These are phyloP conservation scores for Keiferia lycopersicella DNA, from an alignment of 2,888 invertebrate genomes.

Conservation along the genomic window DNA sequence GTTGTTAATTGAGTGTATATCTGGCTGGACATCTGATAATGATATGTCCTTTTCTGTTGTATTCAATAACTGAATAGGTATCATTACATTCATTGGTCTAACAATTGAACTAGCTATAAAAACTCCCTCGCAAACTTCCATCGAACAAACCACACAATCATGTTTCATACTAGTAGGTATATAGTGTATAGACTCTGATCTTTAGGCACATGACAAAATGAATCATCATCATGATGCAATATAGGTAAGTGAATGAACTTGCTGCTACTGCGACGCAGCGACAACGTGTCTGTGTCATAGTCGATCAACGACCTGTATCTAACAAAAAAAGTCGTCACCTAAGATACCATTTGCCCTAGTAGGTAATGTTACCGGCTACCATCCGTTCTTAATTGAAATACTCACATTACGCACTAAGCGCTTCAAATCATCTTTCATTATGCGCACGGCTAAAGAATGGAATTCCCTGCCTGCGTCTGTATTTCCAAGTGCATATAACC, in stretches of 20 bases:
- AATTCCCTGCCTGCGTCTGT: too few species aligned
- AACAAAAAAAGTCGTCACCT: conserved; percentile 30
- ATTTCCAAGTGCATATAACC: too few species aligned
- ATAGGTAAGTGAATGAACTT: background rate
- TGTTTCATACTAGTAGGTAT: background rate
- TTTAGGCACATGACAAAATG: background rate
- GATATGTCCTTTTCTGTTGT: conserved; percentile 2
- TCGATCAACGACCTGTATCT: conserved; percentile 26
- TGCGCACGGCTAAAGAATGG: too few species aligned
- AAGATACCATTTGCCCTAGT: conserved; percentile 29
- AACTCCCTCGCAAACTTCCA: conserved; percentile 8
- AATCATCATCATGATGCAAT: background rate
- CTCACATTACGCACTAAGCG: too few species aligned
- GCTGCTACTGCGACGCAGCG: conserved; percentile 5
- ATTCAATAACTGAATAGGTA: conserved; percentile 11
- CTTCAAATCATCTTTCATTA: too few species aligned
- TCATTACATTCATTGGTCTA: background rate
- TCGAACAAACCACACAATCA: background rate
- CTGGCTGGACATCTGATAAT: background rate
- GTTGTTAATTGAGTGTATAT: background rate
- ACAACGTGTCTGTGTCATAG: conserved; percentile 25
- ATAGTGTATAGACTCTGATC: conserved; percentile 7
- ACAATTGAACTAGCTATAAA: conserved; percentile 10
- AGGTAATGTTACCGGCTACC: too few species aligned
- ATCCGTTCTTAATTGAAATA: too few species aligned